Percentiles rank a stretch among this genome's conserved stretches.
Evolutionary conservation across 2,888 invertebrate species (phyloP).

Genomic region (Mantis religiosa): DNA sequence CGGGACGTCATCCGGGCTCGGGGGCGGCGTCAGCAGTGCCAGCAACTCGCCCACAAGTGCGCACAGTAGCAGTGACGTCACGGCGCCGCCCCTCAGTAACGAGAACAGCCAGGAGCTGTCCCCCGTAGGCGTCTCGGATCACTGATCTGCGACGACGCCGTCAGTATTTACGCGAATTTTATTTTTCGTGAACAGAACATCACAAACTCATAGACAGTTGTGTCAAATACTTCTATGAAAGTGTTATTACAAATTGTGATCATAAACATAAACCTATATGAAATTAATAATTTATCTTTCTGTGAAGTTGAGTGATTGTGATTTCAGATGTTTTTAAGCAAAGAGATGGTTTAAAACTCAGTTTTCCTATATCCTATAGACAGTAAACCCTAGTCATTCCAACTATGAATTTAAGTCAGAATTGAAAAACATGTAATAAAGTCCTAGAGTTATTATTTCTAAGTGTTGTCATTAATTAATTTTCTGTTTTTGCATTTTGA

Average conservation of each 20-base stretch:
- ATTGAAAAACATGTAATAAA: background rate
- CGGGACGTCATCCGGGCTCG: conserved; percentile 39
- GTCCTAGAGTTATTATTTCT: background rate
- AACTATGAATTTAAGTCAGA: background rate
- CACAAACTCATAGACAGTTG: too few relatives aligned
- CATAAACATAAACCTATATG: background rate
- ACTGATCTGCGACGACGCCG: background rate
- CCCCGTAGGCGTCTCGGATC: background rate
- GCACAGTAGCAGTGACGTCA: conserved; percentile 58
- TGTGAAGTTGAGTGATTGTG: background rate
- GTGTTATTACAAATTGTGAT: background rate
- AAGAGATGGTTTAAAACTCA: background rate
- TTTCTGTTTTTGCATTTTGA: too few relatives aligned
- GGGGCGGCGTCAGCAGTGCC: conserved; percentile 34
- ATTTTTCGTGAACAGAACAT: too few relatives aligned
- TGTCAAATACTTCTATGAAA: too few relatives aligned
- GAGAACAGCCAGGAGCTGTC: conserved; percentile 11
- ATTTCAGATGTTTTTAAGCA: background rate
- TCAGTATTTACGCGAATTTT: background rate
- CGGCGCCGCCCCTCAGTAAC: conserved; percentile 9
- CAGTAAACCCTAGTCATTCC: background rate
- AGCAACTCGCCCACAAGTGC: conserved; percentile 35
- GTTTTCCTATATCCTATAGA: background rate
- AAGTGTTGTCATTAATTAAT: background rate
- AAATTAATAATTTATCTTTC: background rate